Percentiles rank a stretch among this genome's conserved stretches.
Evolutionary conservation across 2,113 vertebrate genomes (phyloP).

Genomic region (Pteronura brasiliensis): DNA sequence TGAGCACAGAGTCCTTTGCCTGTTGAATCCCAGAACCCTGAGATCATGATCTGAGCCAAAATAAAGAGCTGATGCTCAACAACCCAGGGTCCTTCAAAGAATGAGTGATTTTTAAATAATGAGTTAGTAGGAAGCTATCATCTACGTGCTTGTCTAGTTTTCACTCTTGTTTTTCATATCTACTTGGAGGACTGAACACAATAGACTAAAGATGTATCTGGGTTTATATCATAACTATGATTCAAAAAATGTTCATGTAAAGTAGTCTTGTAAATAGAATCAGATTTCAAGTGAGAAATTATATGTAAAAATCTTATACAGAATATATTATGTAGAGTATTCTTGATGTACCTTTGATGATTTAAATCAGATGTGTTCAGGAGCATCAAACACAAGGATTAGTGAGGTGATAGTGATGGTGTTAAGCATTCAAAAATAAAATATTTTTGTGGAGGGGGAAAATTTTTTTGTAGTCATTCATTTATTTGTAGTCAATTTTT

Average conservation of each 20-base stretch:
- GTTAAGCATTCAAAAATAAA: neutral
- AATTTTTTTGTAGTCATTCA: neutral
- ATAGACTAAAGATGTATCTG: neutral
- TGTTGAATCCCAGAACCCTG: neutral
- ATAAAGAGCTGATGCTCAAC: neutral
- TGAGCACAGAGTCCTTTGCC: neutral
- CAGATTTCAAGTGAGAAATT: conserved; percentile 34
- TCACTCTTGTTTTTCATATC: neutral
- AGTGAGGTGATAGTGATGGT: neutral
- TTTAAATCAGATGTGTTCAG: neutral
- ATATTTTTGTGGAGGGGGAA: neutral
- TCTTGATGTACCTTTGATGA: neutral
- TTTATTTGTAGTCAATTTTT: neutral
- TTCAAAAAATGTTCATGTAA: conserved; percentile 4
- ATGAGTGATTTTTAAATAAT: neutral
- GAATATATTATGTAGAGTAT: neutral
- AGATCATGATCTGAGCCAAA: neutral
- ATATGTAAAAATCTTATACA: neutral
- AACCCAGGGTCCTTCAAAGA: neutral
- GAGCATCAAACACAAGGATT: neutral
- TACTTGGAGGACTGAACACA: neutral
- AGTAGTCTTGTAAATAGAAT: neutral
- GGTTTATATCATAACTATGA: neutral
- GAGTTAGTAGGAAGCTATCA: neutral
- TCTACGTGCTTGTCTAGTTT: neutral